Conservation (phyloP, 2,797 vertebrate species). For the Miichthys miiuy region DNA sequence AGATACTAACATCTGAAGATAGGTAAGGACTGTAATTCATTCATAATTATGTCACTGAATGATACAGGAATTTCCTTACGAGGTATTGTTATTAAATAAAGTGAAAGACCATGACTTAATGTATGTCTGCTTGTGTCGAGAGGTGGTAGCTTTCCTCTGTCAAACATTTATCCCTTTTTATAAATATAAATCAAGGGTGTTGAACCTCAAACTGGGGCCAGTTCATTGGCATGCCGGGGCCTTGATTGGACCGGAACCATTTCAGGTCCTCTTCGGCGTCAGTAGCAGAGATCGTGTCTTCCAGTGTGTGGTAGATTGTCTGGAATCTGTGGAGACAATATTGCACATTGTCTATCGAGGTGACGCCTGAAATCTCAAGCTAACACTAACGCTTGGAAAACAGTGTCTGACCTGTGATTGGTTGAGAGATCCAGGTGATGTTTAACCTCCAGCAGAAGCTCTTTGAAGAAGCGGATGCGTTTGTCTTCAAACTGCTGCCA, state of each 20-base stretch:
- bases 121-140: background rate
- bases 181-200: background rate
- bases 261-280: conserved; percentile 94
- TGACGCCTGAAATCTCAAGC: conserved; percentile 21
- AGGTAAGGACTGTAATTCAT: conserved; percentile 5
- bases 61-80: background rate
- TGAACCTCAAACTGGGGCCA: conserved; percentile 99
- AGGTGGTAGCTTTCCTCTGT: background rate
- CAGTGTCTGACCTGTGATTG: conserved; percentile 87
- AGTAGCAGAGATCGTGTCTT: conserved; percentile 89
- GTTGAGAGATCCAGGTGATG: conserved; percentile 96
- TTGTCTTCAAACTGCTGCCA: conserved; percentile 98
- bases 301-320: conserved; percentile 91
- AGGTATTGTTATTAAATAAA: background rate
- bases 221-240: conserved; percentile 98
- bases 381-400: too few species aligned
- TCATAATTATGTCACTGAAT: conserved; percentile 27
- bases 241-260: conserved; percentile 94
- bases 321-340: conserved; percentile 86
- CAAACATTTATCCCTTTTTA: background rate
- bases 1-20: background rate
- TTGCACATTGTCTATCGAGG: background rate
- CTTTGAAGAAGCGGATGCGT: conserved; percentile 92
- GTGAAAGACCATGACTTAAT: background rate
- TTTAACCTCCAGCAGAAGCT: conserved; percentile 92